phyloP scores from a whole-genome alignment of 2,113 vertebrate genomes.

The Boleophthalmus pectinirostris region DNA sequence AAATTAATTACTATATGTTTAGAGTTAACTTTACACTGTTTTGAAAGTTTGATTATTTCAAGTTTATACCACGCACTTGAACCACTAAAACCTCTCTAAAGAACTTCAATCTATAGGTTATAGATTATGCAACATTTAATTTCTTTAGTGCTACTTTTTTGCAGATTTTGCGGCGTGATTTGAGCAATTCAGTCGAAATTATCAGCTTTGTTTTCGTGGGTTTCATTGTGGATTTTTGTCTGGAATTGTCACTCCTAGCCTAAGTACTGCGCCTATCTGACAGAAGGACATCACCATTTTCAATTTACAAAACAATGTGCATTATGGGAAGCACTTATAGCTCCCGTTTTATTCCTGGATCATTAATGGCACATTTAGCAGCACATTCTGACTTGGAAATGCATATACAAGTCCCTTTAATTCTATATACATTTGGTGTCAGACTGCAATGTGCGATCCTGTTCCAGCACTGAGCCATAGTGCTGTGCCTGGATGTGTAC shows the following conservation, averaged over 20 bases:
- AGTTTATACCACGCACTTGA: background rate
- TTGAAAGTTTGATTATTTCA: no score
- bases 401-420: background rate
- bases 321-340: background rate
- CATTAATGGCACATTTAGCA: background rate
- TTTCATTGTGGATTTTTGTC: background rate
- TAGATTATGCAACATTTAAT: no score
- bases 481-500: background rate
- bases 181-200: background rate
- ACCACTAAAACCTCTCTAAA: background rate
- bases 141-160: background rate
- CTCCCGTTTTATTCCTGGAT: no score
- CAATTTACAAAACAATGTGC: background rate
- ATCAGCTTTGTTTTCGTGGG: background rate
- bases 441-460: background rate
- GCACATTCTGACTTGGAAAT: background rate
- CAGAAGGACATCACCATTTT: background rate
- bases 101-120: no score
- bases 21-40: background rate
- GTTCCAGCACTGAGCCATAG: background rate
- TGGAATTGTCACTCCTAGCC: background rate
- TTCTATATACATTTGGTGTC: background rate
- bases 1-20: background rate
- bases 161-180: background rate
- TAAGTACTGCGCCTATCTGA: no score